Conservation (phyloP, 1,140 invertebrate genomes). For the Apis dorsata region DNA sequence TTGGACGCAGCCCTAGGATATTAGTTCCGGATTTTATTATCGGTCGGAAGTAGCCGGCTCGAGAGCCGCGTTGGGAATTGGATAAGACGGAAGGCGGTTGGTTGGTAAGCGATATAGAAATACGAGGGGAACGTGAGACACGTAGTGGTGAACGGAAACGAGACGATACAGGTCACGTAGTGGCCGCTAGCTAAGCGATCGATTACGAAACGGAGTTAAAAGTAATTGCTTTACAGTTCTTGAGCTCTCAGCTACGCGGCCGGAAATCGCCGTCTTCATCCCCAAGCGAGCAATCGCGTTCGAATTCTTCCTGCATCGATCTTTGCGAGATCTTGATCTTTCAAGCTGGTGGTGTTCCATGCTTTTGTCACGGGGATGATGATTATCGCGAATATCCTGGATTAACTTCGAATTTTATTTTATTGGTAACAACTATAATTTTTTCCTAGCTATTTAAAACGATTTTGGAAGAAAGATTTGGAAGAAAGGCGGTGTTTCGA, state of each 20-base stretch:
- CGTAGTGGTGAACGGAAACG: neutral
- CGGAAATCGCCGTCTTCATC: neutral
- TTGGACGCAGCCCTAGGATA: conserved; percentile 8
- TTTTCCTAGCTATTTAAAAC: no score
- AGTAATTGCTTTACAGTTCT: conserved; percentile 43
- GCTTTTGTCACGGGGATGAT: no score
- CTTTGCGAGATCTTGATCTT: neutral
- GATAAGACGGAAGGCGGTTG: conserved; percentile 57
- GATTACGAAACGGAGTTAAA: conserved; percentile 47
- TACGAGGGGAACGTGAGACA: conserved; percentile 55
- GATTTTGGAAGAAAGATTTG: no score
- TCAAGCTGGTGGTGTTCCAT: no score
- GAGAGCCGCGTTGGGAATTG: conserved; percentile 36
- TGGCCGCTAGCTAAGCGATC: conserved; percentile 40
- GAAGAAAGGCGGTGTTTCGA: no score
- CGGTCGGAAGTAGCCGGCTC: neutral
- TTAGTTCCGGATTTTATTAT: conserved; percentile 59
- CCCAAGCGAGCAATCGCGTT: no score
- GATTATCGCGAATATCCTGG: no score
- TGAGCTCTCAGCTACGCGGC: neutral
- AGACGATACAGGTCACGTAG: conserved; percentile 23
- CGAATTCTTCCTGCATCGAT: neutral
- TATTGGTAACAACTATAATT: no score
- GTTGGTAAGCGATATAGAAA: conserved; percentile 53
- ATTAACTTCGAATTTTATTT: no score